These are phyloP conservation scores for Drosophila rufa DNA, from an alignment of 1,140 invertebrate species.

Conservation along the genomic window DNA sequence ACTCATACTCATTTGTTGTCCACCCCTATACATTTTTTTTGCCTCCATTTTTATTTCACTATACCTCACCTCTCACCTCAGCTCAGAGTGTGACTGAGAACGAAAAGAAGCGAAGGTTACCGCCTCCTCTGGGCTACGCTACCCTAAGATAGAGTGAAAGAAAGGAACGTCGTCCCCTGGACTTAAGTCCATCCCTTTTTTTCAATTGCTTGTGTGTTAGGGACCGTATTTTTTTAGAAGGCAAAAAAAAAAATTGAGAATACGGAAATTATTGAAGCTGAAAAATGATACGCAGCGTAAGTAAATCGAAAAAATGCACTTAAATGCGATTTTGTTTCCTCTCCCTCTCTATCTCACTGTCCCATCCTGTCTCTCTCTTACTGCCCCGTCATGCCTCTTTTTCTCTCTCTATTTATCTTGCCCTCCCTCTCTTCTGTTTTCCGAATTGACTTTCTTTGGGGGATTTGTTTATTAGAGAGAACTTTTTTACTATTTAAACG, in stretches of 20 bases:
- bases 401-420: not conserved
- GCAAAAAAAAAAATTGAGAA: not conserved
- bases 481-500: not conserved
- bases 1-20: conserved; percentile 20
- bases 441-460: not conserved
- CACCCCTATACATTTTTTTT: conserved; percentile 63
- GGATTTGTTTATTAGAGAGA: not conserved
- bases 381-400: not conserved
- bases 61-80: conserved; percentile 39
- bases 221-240: conserved; percentile 33
- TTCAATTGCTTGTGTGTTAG: conserved; percentile 18
- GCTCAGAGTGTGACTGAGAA: conserved; percentile 16
- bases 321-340: not conserved
- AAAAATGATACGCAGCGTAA: conserved; percentile 19
- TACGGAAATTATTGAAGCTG: conserved; percentile 5
- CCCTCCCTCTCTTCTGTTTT: not conserved
- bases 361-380: not conserved
- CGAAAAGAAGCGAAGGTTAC: conserved; percentile 37
- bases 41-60: conserved; percentile 55
- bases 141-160: conserved; percentile 45
- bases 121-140: conserved; percentile 40
- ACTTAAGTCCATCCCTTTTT: conserved; percentile 39
- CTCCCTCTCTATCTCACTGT: not conserved
- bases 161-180: conserved; percentile 25
- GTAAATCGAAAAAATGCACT: conserved; percentile 26